These are phyloP conservation scores for Tachina fera DNA, from an alignment of 2,888 invertebrate species.

Conservation along the genomic window DNA sequence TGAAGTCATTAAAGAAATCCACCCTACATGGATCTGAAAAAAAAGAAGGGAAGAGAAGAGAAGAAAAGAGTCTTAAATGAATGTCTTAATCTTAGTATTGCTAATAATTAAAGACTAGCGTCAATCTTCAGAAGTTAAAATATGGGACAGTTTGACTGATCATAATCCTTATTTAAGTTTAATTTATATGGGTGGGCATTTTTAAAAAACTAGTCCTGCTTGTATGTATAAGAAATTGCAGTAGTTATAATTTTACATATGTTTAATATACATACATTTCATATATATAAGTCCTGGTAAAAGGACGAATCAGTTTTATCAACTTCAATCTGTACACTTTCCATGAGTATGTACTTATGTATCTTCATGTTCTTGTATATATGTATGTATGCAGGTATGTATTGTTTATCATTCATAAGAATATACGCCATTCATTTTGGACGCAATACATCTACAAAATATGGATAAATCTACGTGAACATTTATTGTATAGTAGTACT, in stretches of 20 bases:
- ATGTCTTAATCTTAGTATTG: too few species aligned
- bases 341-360: not conserved
- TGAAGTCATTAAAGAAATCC: not conserved
- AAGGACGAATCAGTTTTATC: slow-evolving; percentile 27
- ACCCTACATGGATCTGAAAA: not conserved
- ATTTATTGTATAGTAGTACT: slow-evolving; percentile 5
- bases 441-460: slow-evolving; percentile 32
- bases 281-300: not conserved
- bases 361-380: too few species aligned
- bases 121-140: too few species aligned
- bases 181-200: not conserved
- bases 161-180: not conserved
- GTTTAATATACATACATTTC: not conserved
- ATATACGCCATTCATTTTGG: slow-evolving; percentile 52
- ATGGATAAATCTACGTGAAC: slow-evolving; percentile 5
- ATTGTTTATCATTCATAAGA: slow-evolving; percentile 64
- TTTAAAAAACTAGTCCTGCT: slow-evolving; percentile 26
- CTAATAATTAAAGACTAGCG: too few species aligned
- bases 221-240: not conserved
- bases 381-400: slow-evolving; percentile 24
- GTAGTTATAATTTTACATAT: not conserved
- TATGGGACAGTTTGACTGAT: not conserved
- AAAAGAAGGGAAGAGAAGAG: not conserved
- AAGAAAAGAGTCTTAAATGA: not conserved
- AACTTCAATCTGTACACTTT: slow-evolving; percentile 16